phyloP scores from a whole-genome alignment of 2,888 invertebrate genomes.

The Eupithecia abbreviata region DNA sequence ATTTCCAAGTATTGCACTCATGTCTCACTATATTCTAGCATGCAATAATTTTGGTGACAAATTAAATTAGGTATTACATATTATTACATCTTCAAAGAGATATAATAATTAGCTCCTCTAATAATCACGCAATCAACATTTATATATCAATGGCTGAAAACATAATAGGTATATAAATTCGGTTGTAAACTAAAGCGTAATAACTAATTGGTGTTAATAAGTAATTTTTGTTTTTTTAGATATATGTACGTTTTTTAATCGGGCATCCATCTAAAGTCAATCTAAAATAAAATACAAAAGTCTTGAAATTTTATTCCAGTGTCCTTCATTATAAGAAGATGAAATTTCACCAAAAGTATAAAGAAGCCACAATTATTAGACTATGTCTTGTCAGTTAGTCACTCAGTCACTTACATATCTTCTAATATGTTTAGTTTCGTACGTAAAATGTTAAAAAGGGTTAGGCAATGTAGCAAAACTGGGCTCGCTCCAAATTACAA shows the following conservation, averaged over 20 bases:
- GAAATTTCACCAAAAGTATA: neutral
- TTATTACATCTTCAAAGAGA: neutral
- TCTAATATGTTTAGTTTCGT: neutral
- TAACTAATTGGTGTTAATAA: neutral
- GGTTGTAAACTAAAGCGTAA: neutral
- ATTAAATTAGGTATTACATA: too few species aligned
- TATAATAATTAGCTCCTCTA: neutral
- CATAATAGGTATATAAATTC: neutral
- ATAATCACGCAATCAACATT: neutral
- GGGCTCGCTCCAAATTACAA: slow-evolving; percentile 2
- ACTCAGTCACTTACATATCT: neutral
- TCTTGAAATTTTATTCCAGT: neutral
- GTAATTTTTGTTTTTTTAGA: neutral
- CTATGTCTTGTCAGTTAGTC: neutral
- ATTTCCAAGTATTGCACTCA: too few species aligned
- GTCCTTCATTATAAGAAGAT: neutral
- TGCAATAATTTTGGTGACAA: too few species aligned
- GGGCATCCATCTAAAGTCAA: too few species aligned
- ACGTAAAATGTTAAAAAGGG: neutral
- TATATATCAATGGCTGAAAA: neutral
- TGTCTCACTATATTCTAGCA: too few species aligned
- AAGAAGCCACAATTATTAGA: neutral
- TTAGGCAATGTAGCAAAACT: neutral
- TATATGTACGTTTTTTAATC: too few species aligned
- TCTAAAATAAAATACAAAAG: neutral